phyloP scores from a whole-genome alignment of 2,797 vertebrate genomes.

The Lutjanus campechanus region DNA sequence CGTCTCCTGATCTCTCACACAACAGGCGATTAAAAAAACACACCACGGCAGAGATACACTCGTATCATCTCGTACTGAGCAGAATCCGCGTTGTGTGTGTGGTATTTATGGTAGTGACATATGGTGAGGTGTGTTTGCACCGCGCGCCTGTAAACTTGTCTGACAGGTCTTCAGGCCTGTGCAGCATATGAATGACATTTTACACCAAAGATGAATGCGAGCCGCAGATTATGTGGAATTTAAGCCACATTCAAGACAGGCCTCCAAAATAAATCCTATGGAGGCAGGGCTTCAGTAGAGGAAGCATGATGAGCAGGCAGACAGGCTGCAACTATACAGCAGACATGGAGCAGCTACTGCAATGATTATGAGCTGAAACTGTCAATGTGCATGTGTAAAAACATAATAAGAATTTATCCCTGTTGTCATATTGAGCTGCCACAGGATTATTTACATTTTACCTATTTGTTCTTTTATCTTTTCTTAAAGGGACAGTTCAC shows the following conservation, averaged over 20 bases:
- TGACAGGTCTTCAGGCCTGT: constrained; percentile 54
- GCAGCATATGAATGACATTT: constrained; percentile 41
- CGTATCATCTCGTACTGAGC: neutral
- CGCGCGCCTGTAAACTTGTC: constrained; percentile 61
- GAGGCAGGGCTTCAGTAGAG: constrained; percentile 33
- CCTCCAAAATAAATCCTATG: constrained; percentile 63
- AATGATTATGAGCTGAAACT: neutral
- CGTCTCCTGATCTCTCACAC: constrained; percentile 18
- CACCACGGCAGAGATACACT: accelerated
- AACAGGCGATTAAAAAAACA: neutral
- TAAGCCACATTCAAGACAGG: constrained; percentile 61
- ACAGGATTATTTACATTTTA: neutral
- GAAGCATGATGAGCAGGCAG: constrained; percentile 16
- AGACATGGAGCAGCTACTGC: neutral
- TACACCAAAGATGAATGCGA: constrained; percentile 53
- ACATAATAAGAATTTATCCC: too few species aligned
- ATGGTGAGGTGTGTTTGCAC: constrained; percentile 10
- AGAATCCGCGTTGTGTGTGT: accelerated
- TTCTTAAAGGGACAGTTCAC: too few species aligned
- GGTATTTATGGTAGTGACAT: neutral
- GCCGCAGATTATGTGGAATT: constrained; percentile 65
- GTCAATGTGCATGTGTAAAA: neutral
- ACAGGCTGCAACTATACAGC: neutral
- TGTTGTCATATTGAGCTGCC: neutral
- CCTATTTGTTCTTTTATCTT: neutral